These are phyloP conservation scores for Engystomops pustulosus DNA, from an alignment of 2,113 vertebrate genomes.

Conservation along the genomic window DNA sequence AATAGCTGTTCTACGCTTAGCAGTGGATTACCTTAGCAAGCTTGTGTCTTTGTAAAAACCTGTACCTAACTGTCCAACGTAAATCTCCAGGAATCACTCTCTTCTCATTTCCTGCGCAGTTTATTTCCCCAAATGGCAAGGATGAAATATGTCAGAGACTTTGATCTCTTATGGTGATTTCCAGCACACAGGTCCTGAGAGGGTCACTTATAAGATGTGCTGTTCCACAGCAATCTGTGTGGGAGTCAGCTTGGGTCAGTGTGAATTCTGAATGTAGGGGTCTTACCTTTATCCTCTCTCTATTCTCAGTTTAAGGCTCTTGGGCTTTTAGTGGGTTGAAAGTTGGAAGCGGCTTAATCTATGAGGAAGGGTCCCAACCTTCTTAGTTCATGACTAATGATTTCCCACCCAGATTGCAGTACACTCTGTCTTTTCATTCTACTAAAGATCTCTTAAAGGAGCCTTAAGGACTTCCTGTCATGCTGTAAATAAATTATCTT, in stretches of 20 bases:
- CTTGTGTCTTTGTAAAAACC: slow-evolving; percentile 14
- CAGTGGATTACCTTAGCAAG: neutral
- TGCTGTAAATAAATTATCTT: neutral
- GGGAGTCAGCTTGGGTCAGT: slow-evolving; percentile 40
- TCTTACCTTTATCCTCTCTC: slow-evolving; percentile 15
- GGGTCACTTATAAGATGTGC: neutral
- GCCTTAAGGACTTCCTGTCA: neutral
- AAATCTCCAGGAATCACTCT: neutral
- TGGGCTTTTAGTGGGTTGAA: slow-evolving; percentile 28
- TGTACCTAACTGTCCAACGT: neutral
- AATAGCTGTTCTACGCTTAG: neutral
- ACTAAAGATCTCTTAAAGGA: slow-evolving; percentile 7
- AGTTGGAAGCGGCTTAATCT: neutral
- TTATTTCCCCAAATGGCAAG: neutral
- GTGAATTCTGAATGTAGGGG: neutral
- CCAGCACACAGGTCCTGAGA: neutral
- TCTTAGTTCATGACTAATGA: slow-evolving; percentile 27
- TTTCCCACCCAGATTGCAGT: slow-evolving; percentile 21
- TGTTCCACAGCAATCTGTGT: slow-evolving; percentile 20
- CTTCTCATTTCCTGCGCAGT: neutral
- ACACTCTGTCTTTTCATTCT: neutral
- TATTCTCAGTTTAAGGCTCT: slow-evolving; percentile 9
- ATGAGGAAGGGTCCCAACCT: slow-evolving; percentile 17
- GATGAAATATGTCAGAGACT: neutral
- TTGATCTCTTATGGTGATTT: neutral